phyloP scores from a whole-genome alignment of 2,113 vertebrate species.

The Hyperopisus bebe region DNA sequence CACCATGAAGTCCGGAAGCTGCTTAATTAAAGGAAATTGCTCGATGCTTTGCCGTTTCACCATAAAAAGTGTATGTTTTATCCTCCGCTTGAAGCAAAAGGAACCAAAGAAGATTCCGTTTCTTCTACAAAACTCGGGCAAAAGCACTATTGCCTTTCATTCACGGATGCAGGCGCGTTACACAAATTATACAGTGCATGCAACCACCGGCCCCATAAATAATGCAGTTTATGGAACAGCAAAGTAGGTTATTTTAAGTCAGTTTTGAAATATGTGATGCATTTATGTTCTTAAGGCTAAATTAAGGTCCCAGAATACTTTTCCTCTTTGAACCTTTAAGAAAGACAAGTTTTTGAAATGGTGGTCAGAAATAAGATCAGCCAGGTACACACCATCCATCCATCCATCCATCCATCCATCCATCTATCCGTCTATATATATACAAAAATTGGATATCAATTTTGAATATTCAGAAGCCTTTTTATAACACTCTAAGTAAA shows the following conservation, averaged over 20 bases:
- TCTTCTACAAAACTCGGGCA: background rate
- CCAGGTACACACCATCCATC: background rate
- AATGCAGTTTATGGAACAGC: background rate
- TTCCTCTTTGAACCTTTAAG: background rate
- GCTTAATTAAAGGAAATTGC: constrained; percentile 10
- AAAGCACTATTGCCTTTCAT: background rate
- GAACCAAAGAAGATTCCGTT: background rate
- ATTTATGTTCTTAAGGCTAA: constrained; percentile 2
- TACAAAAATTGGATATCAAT: background rate
- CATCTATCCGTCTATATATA: background rate
- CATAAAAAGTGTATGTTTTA: background rate
- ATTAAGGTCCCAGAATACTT: background rate
- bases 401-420: background rate
- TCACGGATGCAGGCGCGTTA: background rate
- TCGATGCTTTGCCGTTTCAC: background rate
- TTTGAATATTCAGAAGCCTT: background rate
- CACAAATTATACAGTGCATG: background rate
- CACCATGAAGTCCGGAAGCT: background rate
- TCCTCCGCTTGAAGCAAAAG: background rate
- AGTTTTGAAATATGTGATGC: background rate
- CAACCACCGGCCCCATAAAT: background rate
- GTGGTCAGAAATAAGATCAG: background rate
- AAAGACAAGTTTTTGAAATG: background rate
- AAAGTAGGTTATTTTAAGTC: background rate
- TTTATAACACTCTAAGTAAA: background rate